Evolutionary conservation across 1,140 invertebrate species (phyloP).

Genomic region (Bombyx mori): DNA sequence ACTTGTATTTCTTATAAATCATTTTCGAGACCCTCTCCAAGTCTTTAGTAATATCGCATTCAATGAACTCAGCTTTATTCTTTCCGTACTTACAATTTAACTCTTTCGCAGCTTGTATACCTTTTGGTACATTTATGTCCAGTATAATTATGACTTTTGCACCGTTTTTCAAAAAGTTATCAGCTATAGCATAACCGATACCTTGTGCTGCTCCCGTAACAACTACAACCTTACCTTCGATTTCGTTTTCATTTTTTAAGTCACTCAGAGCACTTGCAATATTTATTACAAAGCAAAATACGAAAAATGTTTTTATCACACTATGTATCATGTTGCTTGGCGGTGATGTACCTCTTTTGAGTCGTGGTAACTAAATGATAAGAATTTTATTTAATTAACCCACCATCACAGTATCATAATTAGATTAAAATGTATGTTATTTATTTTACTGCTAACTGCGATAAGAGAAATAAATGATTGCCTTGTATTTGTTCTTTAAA

Average conservation of each 20-base stretch:
- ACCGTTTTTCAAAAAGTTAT: slow-evolving; percentile 30
- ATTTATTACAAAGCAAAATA: neutral
- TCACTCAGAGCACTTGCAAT: neutral
- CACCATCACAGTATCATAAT: neutral
- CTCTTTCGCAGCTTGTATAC: slow-evolving; percentile 35
- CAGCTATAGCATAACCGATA: slow-evolving; percentile 38
- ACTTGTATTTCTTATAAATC: slow-evolving; percentile 46
- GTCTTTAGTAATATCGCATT: slow-evolving; percentile 64
- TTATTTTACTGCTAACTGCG: neutral
- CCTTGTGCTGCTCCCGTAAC: slow-evolving; percentile 40
- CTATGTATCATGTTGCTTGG: neutral
- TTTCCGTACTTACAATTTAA: slow-evolving; percentile 62
- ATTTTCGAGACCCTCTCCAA: slow-evolving; percentile 43
- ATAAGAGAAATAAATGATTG: too few species aligned
- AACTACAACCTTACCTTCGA: slow-evolving; percentile 37
- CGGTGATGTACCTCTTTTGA: neutral
- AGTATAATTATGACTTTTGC: slow-evolving; percentile 44
- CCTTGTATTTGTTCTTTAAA: too few species aligned
- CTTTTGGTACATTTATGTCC: slow-evolving; percentile 42
- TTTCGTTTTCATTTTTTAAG: slow-evolving; percentile 19
- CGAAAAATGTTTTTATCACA: neutral
- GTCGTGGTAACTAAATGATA: neutral
- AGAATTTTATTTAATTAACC: neutral
- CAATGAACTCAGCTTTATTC: slow-evolving; percentile 53
- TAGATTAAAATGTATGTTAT: neutral